Evolutionary conservation across 92 coral and sea anemone genomes (phyloP), one percentile per base, ranked within the genome.

Genomic region (Hydrozoanthus gracilis): DNA sequence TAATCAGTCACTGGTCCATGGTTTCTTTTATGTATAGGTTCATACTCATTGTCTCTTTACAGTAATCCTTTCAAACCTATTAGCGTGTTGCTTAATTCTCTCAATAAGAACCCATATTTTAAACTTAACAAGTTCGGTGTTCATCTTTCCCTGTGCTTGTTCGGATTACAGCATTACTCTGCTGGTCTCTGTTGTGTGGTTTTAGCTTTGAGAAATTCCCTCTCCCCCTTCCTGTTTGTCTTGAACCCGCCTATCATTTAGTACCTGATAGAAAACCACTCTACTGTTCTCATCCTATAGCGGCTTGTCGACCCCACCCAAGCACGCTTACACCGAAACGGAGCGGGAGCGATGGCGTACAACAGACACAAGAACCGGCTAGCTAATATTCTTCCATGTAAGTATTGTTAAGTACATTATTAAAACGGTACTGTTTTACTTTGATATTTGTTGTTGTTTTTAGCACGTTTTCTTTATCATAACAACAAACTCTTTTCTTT

Each of bases 381-480:
- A 86, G 94, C 98, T 4, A 96, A 95, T 60, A 96, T 96, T 70
- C 87, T 96, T 27, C 99, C 99, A 46, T 93, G 99, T 96, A 95
- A 85, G 99, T 79, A n/a, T 27, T 27, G 39, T 27, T 27, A 27
- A 27, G 39, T 27, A 27, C 39, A 27, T 27, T 27, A 27, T 27
- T 27, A 27, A 27, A 27, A 27, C 39, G 2, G 39, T 56, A 76
- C 4, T 15, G 39, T 47, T 73, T 11, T 73, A 52, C 48, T 20
- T 51, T 76, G 27, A 52, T 64, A 16, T n/a, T 62, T 64, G 69
- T 64, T n/a, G 69, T 64, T 64, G 20, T n/a, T 64, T 4, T n/a
- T n/a, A 64, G 69, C 39, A 77, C 61, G 20, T 54, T 9, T 13
- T 77, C 8, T 11, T 7, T 11, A 7, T 69, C 51, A 10, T 11